Conservation (phyloP, 1,140 invertebrate genomes). For the Potamilus streckersoni region DNA sequence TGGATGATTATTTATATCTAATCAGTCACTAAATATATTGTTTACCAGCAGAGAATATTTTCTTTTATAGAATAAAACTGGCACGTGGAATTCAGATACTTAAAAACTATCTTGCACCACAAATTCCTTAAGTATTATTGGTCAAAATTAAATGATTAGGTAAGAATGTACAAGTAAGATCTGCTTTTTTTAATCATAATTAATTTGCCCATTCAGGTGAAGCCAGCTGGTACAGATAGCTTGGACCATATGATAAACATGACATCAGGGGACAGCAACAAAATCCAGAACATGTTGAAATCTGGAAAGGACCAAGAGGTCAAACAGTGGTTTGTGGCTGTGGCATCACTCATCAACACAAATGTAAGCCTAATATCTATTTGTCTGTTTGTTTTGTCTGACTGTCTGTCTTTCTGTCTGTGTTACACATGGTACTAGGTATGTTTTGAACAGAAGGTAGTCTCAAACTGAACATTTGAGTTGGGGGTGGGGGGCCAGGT, state of each 20-base stretch:
- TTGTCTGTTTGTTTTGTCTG: background rate
- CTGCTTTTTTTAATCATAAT: background rate
- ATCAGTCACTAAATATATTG: too few species aligned
- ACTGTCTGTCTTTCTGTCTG: too few species aligned
- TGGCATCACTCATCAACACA: conserved; percentile 49
- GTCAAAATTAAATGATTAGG: too few species aligned
- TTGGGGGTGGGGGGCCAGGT: too few species aligned
- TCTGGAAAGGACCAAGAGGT: conserved; percentile 51
- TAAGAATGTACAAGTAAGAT: too few species aligned
- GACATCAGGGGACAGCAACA: conserved; percentile 32
- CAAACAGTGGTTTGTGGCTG: conserved; percentile 51
- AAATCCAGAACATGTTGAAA: conserved; percentile 32
- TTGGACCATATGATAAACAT: conserved; percentile 28
- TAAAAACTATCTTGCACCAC: background rate
- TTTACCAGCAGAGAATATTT: background rate
- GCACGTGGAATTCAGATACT: background rate
- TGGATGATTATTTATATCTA: too few species aligned
- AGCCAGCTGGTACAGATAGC: conserved; percentile 28
- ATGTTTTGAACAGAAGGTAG: too few species aligned
- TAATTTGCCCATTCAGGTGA: conserved; percentile 32
- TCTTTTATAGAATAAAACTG: background rate
- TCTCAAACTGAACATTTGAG: too few species aligned
- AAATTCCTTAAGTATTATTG: background rate
- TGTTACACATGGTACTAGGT: too few species aligned
- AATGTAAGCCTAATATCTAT: conserved; percentile 17